Percentiles rank a stretch among this genome's conserved stretches.
Conservation (phyloP, 2,797 vertebrate species). For the Acridotheres tristis region DNA sequence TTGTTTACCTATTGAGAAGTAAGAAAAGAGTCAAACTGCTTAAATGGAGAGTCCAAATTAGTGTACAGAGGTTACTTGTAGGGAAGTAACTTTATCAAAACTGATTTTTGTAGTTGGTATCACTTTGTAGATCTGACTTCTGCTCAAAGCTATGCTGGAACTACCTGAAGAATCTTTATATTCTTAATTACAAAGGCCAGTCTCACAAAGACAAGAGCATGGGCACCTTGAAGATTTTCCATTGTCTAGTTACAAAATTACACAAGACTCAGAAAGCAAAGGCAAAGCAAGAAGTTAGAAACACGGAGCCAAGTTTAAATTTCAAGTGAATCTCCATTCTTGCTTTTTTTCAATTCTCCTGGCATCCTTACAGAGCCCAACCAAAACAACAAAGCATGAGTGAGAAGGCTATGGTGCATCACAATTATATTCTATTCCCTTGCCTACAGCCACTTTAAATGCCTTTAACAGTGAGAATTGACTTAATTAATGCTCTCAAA, state of each 20-base stretch:
- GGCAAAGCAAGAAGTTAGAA: neutral
- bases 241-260: neutral
- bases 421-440: neutral
- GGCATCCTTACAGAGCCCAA: neutral
- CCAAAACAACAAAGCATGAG: neutral
- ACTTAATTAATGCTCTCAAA: neutral
- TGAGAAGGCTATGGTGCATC: neutral
- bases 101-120: neutral
- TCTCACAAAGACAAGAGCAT: neutral
- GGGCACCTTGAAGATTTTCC: neutral
- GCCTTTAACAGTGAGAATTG: neutral
- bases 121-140: neutral
- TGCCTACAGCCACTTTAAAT: neutral
- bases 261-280: neutral
- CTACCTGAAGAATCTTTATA: neutral
- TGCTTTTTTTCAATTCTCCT: neutral
- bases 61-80: neutral
- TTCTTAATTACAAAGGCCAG: neutral
- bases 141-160: neutral
- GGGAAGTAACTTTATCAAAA: neutral
- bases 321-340: neutral
- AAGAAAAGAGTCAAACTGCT: constrained; percentile 28
- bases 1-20: constrained; percentile 69
- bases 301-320: neutral
- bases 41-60: neutral